Evolutionary conservation across 2,888 invertebrate species (phyloP).

Genomic region (Pogonocherus hispidulus): DNA sequence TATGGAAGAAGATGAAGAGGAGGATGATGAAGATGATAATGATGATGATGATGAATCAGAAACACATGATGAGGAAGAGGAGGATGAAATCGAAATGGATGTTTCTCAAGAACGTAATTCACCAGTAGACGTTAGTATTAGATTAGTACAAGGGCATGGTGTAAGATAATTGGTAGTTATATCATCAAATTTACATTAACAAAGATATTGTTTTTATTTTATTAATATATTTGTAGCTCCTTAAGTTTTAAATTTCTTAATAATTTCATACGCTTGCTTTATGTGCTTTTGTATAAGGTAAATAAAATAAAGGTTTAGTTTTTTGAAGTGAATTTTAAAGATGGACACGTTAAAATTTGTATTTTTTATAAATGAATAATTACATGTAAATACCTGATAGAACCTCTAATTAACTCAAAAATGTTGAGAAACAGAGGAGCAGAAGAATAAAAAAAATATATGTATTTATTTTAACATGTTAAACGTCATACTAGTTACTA

Average conservation of each 20-base stretch:
- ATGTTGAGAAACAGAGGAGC: too few relatives aligned
- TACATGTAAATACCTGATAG: too few relatives aligned
- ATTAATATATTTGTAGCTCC: not conserved
- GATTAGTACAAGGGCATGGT: conserved; percentile 60
- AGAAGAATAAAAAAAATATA: too few relatives aligned
- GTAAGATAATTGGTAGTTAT: conserved; percentile 49
- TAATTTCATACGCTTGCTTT: too few relatives aligned
- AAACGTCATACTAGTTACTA: too few relatives aligned
- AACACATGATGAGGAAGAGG: conserved; percentile 75
- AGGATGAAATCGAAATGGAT: conserved; percentile 72
- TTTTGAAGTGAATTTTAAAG: too few relatives aligned
- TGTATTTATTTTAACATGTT: too few relatives aligned
- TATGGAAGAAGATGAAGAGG: conserved; percentile 73
- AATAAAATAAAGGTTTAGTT: not conserved
- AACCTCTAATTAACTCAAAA: too few relatives aligned
- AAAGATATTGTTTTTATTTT: conserved; percentile 15
- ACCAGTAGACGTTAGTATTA: conserved; percentile 64
- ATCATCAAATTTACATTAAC: conserved; percentile 13
- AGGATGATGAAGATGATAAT: conserved; percentile 75
- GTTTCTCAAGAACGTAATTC: conserved; percentile 65
- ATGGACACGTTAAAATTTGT: too few relatives aligned
- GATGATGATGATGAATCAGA: conserved; percentile 76
- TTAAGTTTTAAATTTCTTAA: not conserved
- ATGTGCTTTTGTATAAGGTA: not conserved
- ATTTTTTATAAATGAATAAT: too few relatives aligned